Evolutionary conservation across 2,888 invertebrate genomes (phyloP), one percentile per base, ranked within the genome.

Genomic region (Synanthedon tipuliformis): DNA sequence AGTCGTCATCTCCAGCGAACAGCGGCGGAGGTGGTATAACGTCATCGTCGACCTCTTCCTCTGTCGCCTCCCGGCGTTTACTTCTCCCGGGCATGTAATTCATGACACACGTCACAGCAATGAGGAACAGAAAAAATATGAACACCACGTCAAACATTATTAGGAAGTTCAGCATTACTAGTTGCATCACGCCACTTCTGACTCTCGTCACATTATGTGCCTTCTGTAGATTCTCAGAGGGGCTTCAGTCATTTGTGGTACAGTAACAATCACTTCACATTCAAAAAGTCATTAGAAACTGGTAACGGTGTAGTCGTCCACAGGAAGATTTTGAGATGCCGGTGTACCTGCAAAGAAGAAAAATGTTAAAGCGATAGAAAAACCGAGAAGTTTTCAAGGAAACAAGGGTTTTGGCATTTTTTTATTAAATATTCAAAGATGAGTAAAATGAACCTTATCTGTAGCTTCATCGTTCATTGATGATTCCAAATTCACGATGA

Each of bases 131-230:
- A 89, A 94, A 94, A 86, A 94, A 94, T 87, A 94, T 90, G 89
- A 94, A 94, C 85, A 94, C 94, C 81, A 94, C 91, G 88, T 94
- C 94, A 90, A 94, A 94, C 93, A 94, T 94, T 89, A 94, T 91
- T 82, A 94, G 90, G 73, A 94, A 94, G 88, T 94, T 94, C 88
- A 94, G 90, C 90, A 93, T 93, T 91, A 94, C 90, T 78, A 94
- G 90, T 91, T 93, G 93, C 94, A 94, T 94, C 89, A 89, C 89
- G 89, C 68, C 70, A 71, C 68, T 63, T 52, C 56, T 61, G 59
- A 53, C 61, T 61, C 65, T 60, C 69, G 71, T 84, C 78, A 77
- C 83, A 86, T 85, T 75, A 75, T 83, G 80, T 66, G 73, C 63
- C 62, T 60, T 60, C 62, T 11, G 27, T 34, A 27, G 7, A 34